Conservation (phyloP, 2,113 vertebrate species). For the Phocoena sinus region DNA sequence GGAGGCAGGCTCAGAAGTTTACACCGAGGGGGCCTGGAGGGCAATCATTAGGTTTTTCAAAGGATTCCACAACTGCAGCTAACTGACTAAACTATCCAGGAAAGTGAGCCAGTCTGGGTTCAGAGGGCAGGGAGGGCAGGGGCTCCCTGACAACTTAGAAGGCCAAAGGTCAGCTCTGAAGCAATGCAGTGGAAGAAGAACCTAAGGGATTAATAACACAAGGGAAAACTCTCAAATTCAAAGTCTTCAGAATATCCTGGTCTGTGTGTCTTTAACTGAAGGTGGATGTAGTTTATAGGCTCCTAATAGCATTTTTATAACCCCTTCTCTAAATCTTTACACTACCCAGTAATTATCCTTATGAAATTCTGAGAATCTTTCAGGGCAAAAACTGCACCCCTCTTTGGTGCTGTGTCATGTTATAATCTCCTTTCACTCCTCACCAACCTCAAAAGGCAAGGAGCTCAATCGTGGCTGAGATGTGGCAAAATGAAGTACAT, state of each 20-base stretch:
- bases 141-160: neutral
- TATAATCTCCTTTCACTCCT: neutral
- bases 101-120: neutral
- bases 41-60: neutral
- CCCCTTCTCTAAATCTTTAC: neutral
- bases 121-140: neutral
- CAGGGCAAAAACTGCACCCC: neutral
- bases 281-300: neutral
- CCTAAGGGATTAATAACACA: neutral
- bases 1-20: neutral
- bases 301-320: neutral
- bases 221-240: neutral
- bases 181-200: neutral
- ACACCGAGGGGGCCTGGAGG: neutral
- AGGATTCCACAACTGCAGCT: neutral
- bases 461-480: neutral
- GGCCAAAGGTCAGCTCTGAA: neutral
- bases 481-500: neutral
- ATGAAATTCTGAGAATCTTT: neutral
- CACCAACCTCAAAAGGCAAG: neutral
- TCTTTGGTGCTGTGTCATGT: neutral
- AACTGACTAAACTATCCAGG: neutral
- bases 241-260: slow-evolving; percentile 16
- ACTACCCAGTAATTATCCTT: neutral
- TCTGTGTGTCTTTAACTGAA: neutral